phyloP scores from a whole-genome alignment of 2,113 vertebrate genomes.

The human (Homo sapiens) region GRCh38 chr4:57005001-57005500 shows the following conservation, averaged over 20 bases:
- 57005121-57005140: not conserved
- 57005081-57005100: not conserved
- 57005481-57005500: not conserved
- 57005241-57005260: slow-evolving; percentile 96
- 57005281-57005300: slow-evolving; percentile 98
- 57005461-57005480: slow-evolving; percentile 40
- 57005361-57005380: slow-evolving; percentile 98
- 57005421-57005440: slow-evolving; percentile 98
- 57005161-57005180: slow-evolving; percentile 3
- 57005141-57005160: not conserved
- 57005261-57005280: slow-evolving; percentile 99
- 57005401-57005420: slow-evolving; percentile 99
- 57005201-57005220: slow-evolving; percentile 28
- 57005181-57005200: not conserved
- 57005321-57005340: slow-evolving; percentile 99
- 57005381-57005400: slow-evolving; percentile 98
- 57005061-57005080: not conserved
- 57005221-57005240: slow-evolving; percentile 44
- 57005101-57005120: slow-evolving; percentile 26
- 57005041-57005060: not conserved
- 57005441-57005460: slow-evolving; percentile 87
- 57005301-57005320: slow-evolving; percentile 98
- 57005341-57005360: slow-evolving; percentile 98
- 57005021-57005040: not conserved
- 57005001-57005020: not conserved